phyloP scores from a whole-genome alignment of 2,113 vertebrate genomes.

The Chelonoidis abingdonii region DNA sequence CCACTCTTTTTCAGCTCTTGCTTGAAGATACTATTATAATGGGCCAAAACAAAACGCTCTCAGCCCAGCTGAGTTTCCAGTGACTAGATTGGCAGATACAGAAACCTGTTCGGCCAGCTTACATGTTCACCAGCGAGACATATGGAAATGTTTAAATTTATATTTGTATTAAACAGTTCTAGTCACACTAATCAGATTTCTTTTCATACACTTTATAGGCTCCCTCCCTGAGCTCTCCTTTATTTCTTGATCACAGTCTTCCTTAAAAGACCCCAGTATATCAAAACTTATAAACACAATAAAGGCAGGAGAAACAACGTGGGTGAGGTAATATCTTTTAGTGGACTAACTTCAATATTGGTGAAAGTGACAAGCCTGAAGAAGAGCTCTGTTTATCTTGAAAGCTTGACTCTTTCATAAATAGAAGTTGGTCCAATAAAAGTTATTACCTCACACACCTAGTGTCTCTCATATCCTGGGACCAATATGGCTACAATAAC shows the following conservation, averaged over 20 bases:
- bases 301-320: not conserved
- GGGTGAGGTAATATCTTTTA: not conserved
- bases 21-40: not conserved
- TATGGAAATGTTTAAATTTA: not conserved
- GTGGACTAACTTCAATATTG: not conserved
- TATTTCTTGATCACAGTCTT: slow-evolving; percentile 16
- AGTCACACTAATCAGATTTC: not conserved
- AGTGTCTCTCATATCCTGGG: not conserved
- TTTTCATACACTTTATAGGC: slow-evolving; percentile 23
- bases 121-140: slow-evolving; percentile 31
- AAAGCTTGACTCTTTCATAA: not conserved
- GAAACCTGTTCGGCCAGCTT: slow-evolving; percentile 40
- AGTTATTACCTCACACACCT: not conserved
- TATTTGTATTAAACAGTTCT: no score
- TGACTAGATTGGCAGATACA: not conserved
- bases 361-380: not conserved
- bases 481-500: not conserved
- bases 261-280: slow-evolving; percentile 13
- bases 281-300: not conserved
- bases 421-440: not conserved
- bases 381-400: not conserved
- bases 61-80: slow-evolving; percentile 25
- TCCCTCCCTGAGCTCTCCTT: not conserved
- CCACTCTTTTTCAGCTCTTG: slow-evolving; percentile 23
- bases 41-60: slow-evolving; percentile 16